Base-by-base conservation (phyloP, 2,113 vertebrate species). In the Calypte anna region DNA sequence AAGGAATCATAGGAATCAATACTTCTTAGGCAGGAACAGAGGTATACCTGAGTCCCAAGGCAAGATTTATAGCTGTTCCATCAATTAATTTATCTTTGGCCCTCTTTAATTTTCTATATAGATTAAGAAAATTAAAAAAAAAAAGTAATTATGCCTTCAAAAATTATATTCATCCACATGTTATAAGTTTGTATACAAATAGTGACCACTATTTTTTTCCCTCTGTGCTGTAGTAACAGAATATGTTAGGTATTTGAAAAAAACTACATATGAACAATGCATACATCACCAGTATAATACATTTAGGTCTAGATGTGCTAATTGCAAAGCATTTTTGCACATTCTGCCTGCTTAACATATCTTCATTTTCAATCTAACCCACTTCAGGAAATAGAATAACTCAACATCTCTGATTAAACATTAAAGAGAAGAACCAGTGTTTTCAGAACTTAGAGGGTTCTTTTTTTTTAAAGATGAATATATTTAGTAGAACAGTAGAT, bases 371-470 rank as follows among this genome's bases (percentile, higher is more conserved):
- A 46, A 72, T 80, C 70, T 88, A 73, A 92, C 85, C 27, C 44
- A 82, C 36, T 63, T 92, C 70, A 93, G 48, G 28, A 46, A 23
- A 79, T 58, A 57, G 38, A 93, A 73, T 76, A 80, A 78, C 82
- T 95, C 53, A 63, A 59, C 31, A 75, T 92, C 90, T 94, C 38
- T 91, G 91, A 94, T 90, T 93, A 92, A 88, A 75, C 31, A 63
- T 77, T 72, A 63, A 82, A 59, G n/a, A 61, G 73, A 93, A 96
- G 55, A 92, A 92, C 5, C 1, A 79, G 5, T 79, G 50, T 59
- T 66, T 91, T 75, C 63, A 90, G 74, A 91, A 95, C 62, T 87
- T 79, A 70, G 81, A 81, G 14, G 28, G 5, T 86, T 82, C 83
- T 88, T 91, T 61, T 59, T 82, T 83, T 89, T 86, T 46, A 53